Percentiles rank a stretch among this genome's conserved stretches.
Evolutionary conservation across 2,113 vertebrate species (phyloP).

Genomic region (Hassar affinis): DNA sequence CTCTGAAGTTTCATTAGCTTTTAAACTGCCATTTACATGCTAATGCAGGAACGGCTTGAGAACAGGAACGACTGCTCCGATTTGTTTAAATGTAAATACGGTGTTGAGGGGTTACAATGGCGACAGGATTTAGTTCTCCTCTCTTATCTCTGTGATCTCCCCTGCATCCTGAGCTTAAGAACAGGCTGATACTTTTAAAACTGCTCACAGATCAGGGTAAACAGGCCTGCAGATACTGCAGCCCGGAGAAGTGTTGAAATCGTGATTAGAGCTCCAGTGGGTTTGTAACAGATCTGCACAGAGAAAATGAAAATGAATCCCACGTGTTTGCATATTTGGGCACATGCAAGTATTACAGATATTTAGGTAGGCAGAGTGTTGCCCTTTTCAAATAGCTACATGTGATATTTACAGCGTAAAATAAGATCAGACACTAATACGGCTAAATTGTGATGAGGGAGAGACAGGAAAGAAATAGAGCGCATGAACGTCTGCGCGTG

Average conservation of each 20-base stretch:
- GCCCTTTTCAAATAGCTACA: neutral
- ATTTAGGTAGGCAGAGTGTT: conserved; percentile 27
- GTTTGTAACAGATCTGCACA: conserved; percentile 27
- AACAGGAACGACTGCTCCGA: conserved; percentile 33
- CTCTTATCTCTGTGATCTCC: neutral
- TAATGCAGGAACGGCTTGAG: conserved; percentile 30
- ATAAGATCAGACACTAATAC: neutral
- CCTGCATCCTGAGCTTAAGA: neutral
- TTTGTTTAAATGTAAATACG: conserved; percentile 50
- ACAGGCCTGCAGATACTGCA: conserved; percentile 14
- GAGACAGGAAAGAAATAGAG: conserved; percentile 25
- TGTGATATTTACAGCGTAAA: neutral
- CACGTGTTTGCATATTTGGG: conserved; percentile 38
- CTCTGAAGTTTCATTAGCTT: neutral
- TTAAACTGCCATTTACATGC: conserved; percentile 36
- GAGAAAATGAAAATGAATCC: conserved; percentile 39
- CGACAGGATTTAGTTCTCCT: neutral
- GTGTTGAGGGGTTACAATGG: conserved; percentile 26
- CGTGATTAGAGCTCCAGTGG: conserved; percentile 38
- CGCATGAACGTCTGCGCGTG: conserved; percentile 18
- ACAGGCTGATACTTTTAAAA: conserved; percentile 7
- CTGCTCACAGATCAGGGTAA: conserved; percentile 36
- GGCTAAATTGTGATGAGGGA: conserved; percentile 24
- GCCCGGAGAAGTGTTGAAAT: conserved; percentile 42
- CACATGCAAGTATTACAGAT: conserved; percentile 44